Base-by-base conservation (phyloP, 1,140 invertebrate genomes). In the Pseudomyrmex pallidus region DNA sequence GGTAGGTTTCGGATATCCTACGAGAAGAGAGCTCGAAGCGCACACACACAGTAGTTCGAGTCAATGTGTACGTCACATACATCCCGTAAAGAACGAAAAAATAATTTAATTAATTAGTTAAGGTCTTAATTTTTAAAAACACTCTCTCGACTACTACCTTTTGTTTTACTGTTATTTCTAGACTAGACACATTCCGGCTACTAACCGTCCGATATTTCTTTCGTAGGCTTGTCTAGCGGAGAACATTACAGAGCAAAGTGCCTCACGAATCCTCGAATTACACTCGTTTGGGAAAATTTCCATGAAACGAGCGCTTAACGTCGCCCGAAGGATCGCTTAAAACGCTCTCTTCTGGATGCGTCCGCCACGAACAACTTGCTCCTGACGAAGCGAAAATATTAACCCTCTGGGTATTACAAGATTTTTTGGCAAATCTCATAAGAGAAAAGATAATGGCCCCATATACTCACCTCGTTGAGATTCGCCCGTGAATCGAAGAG, bases 261-360 rank as follows among this genome's bases (percentile, higher is more conserved):
- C 64, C 54, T 78, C 44, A 25, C 64, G 20, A 59, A 78, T 78
- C 70, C 20, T 44, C 20, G 20, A 78, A 78, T 78, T 78, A 78
- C 64, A 15, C 10, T 25, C 35, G 64, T 78, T 78, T 70, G 64
- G 22, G 52, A 59, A 78, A 78, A 78, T 78, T 78, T 78, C 52
- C 76, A 57, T 70, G 54, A 20, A 70, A 78, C 64, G 64, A 70
- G 64, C 64, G 15, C 44, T 59, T 70, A 78, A 78, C 54, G 64
- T 78, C 20, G 56, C 76, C 76, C 76, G 17, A 44, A 78, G 76
- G 76, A 78, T 78, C 74, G 17, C 74, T 78, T 68, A 77, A 67
- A 68, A 78, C 54, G 64, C 13, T 35, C 35, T 35, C 35, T 78
- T 70, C 64, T 57, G 67, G 44, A 25, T 54, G 15, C 54, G 64